Evolutionary conservation across 2,888 invertebrate genomes (phyloP).

Genomic region (Diadromus collaris): DNA sequence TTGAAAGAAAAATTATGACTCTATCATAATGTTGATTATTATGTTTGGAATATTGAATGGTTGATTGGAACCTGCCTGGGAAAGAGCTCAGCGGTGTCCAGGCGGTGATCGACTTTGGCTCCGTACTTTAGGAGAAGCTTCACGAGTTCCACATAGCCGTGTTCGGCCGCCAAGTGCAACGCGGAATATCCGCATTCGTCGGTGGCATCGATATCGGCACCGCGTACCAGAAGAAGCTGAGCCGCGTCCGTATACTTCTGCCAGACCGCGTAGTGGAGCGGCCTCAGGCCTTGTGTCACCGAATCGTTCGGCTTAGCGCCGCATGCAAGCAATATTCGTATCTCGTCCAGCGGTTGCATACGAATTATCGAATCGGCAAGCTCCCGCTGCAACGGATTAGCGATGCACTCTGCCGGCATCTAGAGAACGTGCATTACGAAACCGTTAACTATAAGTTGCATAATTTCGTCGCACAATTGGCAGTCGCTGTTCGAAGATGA

Average conservation of each 20-base stretch:
- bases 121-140: conserved; percentile 88
- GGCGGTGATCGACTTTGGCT: conserved; percentile 90
- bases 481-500: neutral
- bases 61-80: conserved; percentile 78
- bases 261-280: conserved; percentile 96
- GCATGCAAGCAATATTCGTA: conserved; percentile 91
- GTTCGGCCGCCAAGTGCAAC: conserved; percentile 94
- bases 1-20: neutral
- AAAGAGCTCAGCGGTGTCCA: conserved; percentile 87
- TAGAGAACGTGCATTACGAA: conserved; percentile 53
- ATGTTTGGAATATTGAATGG: neutral
- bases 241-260: conserved; percentile 91
- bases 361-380: conserved; percentile 95
- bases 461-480: conserved; percentile 18
- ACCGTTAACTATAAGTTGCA: conserved; percentile 33
- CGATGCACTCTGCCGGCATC: conserved; percentile 89
- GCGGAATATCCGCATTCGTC: conserved; percentile 97
- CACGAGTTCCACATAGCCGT: conserved; percentile 88
- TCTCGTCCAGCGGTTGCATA: conserved; percentile 93
- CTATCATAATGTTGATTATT: neutral
- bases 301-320: conserved; percentile 92
- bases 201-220: conserved; percentile 90
- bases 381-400: conserved; percentile 90
- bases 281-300: conserved; percentile 92
- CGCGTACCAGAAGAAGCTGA: conserved; percentile 89